Percentiles rank a stretch among this genome's conserved stretches.
Evolutionary conservation across 2,797 vertebrate species (phyloP).

Genomic region (Rhinoraja longicauda): DNA sequence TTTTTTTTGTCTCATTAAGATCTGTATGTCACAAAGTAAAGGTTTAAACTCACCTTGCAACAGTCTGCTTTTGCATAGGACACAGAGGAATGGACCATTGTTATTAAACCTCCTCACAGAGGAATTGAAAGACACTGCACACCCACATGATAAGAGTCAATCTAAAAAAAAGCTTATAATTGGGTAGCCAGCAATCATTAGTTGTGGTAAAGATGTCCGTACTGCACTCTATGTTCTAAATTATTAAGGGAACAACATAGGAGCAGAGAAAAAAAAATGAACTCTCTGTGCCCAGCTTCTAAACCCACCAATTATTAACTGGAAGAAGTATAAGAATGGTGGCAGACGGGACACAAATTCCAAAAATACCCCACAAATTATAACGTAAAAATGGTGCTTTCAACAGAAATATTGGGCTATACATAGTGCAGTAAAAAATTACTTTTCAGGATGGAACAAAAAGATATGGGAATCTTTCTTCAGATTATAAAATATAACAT

Average conservation of each 20-base stretch:
- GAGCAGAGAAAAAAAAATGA: not conserved
- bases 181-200: not conserved
- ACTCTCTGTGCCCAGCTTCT: not conserved
- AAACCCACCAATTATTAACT: not conserved
- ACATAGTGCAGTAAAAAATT: not conserved
- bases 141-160: not conserved
- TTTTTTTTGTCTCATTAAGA: not conserved
- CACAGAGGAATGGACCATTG: not conserved
- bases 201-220: slow-evolving; percentile 8
- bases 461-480: not conserved
- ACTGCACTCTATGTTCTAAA: slow-evolving; percentile 6
- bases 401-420: not conserved
- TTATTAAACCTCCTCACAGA: not conserved
- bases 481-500: not conserved
- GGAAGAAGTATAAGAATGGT: not conserved
- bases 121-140: not conserved
- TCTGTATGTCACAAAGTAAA: not conserved
- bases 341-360: not conserved
- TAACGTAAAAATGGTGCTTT: not conserved
- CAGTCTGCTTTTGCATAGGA: not conserved
- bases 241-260: slow-evolving; percentile 19
- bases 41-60: not conserved
- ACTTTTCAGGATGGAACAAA: not conserved
- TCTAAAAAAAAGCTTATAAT: slow-evolving; percentile 12
- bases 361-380: not conserved